These are phyloP conservation scores for Corythoichthys haematopterus DNA, from an alignment of 2,113 vertebrate genomes.

Conservation along the genomic window DNA sequence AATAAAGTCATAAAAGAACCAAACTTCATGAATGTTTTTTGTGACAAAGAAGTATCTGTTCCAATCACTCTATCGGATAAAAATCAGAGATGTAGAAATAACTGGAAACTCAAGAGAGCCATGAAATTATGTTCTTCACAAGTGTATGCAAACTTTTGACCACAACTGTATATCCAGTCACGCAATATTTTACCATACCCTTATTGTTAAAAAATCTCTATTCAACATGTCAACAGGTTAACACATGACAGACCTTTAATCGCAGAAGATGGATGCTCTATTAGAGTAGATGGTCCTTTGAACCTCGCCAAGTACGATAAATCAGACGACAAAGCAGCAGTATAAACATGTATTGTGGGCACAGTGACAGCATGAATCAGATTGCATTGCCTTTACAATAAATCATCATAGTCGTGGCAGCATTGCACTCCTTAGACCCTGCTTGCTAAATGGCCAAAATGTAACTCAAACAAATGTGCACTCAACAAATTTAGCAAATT, in stretches of 20 bases:
- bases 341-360: constrained; percentile 22
- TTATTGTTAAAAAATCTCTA: background rate
- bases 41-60: too few relatives aligned
- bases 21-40: too few relatives aligned
- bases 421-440: background rate
- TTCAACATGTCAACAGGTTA: background rate
- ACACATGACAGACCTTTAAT: constrained; percentile 11
- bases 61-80: too few relatives aligned
- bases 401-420: constrained; percentile 21
- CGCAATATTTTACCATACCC: background rate
- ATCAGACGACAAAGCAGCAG: constrained; percentile 35
- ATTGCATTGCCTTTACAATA: constrained; percentile 9
- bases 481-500: constrained; percentile 43
- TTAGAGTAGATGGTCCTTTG: constrained; percentile 24
- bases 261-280: constrained; percentile 34
- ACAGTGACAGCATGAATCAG: constrained; percentile 11
- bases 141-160: too few relatives aligned
- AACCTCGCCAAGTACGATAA: constrained; percentile 25
- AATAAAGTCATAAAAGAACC: too few relatives aligned
- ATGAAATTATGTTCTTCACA: too few relatives aligned
- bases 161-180: background rate
- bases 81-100: too few relatives aligned
- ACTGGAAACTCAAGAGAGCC: too few relatives aligned
- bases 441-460: constrained; percentile 26
- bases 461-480: constrained; percentile 52